These are phyloP conservation scores for Syngnathus rostellatus DNA, from an alignment of 2,797 vertebrate genomes.

Conservation along the genomic window DNA sequence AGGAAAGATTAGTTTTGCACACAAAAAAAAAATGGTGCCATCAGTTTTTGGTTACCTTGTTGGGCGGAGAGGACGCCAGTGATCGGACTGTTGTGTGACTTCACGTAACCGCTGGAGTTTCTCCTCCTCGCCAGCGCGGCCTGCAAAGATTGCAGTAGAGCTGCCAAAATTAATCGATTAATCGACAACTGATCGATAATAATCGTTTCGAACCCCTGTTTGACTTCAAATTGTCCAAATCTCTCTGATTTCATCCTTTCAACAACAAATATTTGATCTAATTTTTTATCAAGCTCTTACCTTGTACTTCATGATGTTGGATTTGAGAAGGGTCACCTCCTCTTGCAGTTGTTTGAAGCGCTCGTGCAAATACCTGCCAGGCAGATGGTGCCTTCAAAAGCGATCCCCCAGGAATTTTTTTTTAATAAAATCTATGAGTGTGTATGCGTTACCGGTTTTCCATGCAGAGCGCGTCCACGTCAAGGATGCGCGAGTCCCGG, in stretches of 20 bases:
- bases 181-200: too few species aligned
- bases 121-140: conserved; percentile 90
- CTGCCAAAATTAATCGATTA: too few species aligned
- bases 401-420: neutral
- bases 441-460: conserved; percentile 79
- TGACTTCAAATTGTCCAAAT: too few species aligned
- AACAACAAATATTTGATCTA: too few species aligned
- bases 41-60: conserved; percentile 74
- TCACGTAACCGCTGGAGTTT: conserved; percentile 76
- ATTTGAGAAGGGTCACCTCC: conserved; percentile 89
- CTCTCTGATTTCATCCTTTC: too few species aligned
- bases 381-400: neutral
- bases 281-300: conserved; percentile 48
- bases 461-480: conserved; percentile 92
- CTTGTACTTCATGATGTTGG: conserved; percentile 95
- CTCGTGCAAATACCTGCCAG: conserved; percentile 87
- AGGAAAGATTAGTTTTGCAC: neutral
- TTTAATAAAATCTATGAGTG: too few species aligned
- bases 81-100: conserved; percentile 78
- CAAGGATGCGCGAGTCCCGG: conserved; percentile 82
- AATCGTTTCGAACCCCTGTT: too few species aligned
- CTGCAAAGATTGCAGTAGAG: conserved; percentile 51
- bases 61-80: conserved; percentile 94
- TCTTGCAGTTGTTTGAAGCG: conserved; percentile 90
- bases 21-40: neutral